Base-by-base conservation (phyloP, 1,140 invertebrate species). In the Pectinophora gossypiella region DNA sequence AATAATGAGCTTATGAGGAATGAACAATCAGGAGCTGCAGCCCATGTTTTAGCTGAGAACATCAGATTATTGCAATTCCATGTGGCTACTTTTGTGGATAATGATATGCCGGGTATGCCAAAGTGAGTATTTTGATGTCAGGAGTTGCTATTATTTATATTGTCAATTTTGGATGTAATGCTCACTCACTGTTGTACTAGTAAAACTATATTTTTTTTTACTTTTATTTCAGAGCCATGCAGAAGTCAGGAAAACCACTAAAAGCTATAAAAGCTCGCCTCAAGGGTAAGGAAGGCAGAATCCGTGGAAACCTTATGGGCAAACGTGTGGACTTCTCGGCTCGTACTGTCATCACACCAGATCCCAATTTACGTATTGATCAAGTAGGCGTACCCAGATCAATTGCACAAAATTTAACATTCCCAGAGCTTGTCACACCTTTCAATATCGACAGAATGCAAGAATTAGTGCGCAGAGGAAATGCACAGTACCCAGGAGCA, bases 311-410 rank as follows among this genome's bases (percentile, higher is more conserved):
- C 81, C 91, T 99, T 62, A 99, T 99, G 98, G 99, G 99, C 53
- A 99, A 99, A 84, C 96, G 99, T 90, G 99, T 99, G 0, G 99
- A 99, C 72, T 99, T 99, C 75, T 99, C 98, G 0, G 99, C 98
- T 5, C 93, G 99, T 86, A 99, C 98, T 73, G 99, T 99, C 59
- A 99, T 99, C 75, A 99, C 98, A 6, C 98, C 99, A 0, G 99
- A 99, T 92, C 99, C 99, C 0, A 99, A 99, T 89, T 89, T 99
- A 23, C 91, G 97, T 54, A 99, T 99, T 73, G 97, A 99, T 88
- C 98, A 99, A 90, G 98, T 99, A 35, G 99, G 99, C 43, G 98
- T 99, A 0, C 99, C 99, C 0, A 90, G 98, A 51, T 98, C 97
- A 22, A 99, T 99, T 72, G 99, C 99, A 5, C 98, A 99, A 79